A percentile compares a stretch with the other conserved stretches of the same genome.
Evolutionary conservation across 2,888 invertebrate genomes (phyloP).

Genomic region (Ptychoptera albimana): DNA sequence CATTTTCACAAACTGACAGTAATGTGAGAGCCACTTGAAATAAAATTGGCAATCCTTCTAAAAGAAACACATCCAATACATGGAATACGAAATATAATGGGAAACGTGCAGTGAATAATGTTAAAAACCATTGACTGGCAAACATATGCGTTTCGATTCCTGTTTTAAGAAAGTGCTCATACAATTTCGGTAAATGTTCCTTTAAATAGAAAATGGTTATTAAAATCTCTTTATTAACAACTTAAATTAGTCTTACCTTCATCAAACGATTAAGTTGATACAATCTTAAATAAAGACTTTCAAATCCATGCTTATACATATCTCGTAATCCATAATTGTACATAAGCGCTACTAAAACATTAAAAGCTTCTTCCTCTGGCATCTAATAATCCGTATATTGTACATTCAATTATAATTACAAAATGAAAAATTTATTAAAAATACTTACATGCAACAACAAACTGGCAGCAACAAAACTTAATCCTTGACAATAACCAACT

Average conservation of each 20-base stretch:
- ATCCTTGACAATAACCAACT: constrained; percentile 97
- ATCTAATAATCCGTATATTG: constrained; percentile 45
- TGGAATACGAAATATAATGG: constrained; percentile 93
- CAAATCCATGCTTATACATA: constrained; percentile 92
- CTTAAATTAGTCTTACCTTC: constrained; percentile 42
- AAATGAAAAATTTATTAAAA: background rate
- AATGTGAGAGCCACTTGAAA: constrained; percentile 94
- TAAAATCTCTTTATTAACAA: background rate
- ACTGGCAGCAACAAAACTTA: constrained; percentile 95
- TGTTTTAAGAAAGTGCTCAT: constrained; percentile 64
- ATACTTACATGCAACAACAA: constrained; percentile 78
- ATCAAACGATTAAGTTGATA: constrained; percentile 89
- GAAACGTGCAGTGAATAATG: constrained; percentile 97
- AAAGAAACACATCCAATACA: constrained; percentile 89
- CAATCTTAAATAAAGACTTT: constrained; percentile 83
- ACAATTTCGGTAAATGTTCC: constrained; percentile 69
- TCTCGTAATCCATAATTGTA: constrained; percentile 89
- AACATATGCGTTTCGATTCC: constrained; percentile 97
- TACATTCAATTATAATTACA: background rate
- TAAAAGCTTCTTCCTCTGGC: constrained; percentile 99
- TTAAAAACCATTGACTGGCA: constrained; percentile 99
- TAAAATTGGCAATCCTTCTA: constrained; percentile 86
- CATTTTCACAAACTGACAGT: constrained; percentile 79
- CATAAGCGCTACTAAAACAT: constrained; percentile 92
- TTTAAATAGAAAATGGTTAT: constrained; percentile 21